Evolutionary conservation across 2,113 vertebrate genomes (phyloP), one percentile per base, ranked within the genome.

Genomic region (Lepus americanus): DNA sequence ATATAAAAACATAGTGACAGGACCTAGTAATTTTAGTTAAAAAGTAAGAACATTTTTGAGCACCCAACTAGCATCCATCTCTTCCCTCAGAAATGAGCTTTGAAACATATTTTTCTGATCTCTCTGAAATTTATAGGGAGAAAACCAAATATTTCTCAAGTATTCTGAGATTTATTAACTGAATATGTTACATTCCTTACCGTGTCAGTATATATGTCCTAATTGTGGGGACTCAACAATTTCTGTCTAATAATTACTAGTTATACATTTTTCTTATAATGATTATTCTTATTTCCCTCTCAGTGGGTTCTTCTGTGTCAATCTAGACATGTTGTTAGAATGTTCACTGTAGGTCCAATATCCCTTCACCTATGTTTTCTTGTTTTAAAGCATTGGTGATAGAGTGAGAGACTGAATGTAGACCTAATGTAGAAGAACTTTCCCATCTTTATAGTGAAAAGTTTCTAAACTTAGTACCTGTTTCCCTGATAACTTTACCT

Each of bases 51-150:
- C 69, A 89, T 67, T 91, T 90, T 93, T 86, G 72, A 92, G 33
- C 13, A 87, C 63, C 66, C 73, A 13, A 69, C 39, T 85, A 84
- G 69, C 77, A 93, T 55, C 70, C 83, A 96, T 94, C 66, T 93
- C 78, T 93, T 97, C 67, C 63, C 53, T 92, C 76, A 94, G 36
- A 95, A 97, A 93, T 66, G 69, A 95, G 8, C 69, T 91, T n/a
- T 84, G 59, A 93, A 94, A 80, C 61, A 81, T 87, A 27, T 49
- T 81, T 78, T 87, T 31, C 64, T 77, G 44, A 27, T 88, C 74
- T 90, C 64, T 96, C 53, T 95, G 83, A 96, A 96, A 85, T 96
- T 72, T 79, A 29, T 90, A 77, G 55, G 67, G 49, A 67, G 14
- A 73, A 95, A 76, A 76, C 61, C 91, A 93, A 96, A 79, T 79